These are phyloP conservation scores for Paraescarpia echinospica DNA, from an alignment of 1,140 invertebrate genomes.

Conservation along the genomic window DNA sequence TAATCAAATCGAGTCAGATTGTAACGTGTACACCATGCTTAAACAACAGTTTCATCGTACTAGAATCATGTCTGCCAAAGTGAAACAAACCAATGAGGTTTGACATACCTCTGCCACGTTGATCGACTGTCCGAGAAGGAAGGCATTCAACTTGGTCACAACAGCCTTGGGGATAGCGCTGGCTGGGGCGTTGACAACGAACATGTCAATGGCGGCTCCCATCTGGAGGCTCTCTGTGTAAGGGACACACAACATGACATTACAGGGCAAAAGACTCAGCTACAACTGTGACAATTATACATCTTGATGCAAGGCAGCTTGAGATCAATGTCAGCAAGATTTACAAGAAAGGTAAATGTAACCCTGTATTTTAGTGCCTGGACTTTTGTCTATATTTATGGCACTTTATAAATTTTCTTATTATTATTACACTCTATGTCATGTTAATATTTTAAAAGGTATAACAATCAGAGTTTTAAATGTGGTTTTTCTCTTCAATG, in stretches of 20 bases:
- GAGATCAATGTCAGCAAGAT: too few species aligned
- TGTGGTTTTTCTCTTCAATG: slow-evolving; percentile 28
- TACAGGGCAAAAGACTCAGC: background rate
- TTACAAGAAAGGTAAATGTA: too few species aligned
- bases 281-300: too few species aligned
- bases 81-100: background rate
- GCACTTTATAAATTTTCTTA: too few species aligned
- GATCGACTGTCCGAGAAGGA: slow-evolving; percentile 33
- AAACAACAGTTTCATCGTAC: background rate
- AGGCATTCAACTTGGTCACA: slow-evolving; percentile 26
- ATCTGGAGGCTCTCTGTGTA: slow-evolving; percentile 26
- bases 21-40: too few species aligned
- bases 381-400: too few species aligned
- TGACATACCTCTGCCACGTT: slow-evolving; percentile 33
- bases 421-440: too few species aligned
- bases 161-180: slow-evolving; percentile 19
- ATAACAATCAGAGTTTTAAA: too few species aligned
- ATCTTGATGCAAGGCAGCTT: too few species aligned
- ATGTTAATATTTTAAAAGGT: too few species aligned
- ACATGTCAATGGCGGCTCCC: slow-evolving; percentile 27
- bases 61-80: background rate
- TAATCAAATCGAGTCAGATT: too few species aligned
- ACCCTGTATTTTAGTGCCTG: too few species aligned
- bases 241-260: slow-evolving; percentile 5
- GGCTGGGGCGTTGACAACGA: slow-evolving; percentile 26